Percentiles rank a stretch among this genome's conserved stretches.
Evolutionary conservation across 2,113 vertebrate species (phyloP).

Genomic region (Pogonocichla stellata): DNA sequence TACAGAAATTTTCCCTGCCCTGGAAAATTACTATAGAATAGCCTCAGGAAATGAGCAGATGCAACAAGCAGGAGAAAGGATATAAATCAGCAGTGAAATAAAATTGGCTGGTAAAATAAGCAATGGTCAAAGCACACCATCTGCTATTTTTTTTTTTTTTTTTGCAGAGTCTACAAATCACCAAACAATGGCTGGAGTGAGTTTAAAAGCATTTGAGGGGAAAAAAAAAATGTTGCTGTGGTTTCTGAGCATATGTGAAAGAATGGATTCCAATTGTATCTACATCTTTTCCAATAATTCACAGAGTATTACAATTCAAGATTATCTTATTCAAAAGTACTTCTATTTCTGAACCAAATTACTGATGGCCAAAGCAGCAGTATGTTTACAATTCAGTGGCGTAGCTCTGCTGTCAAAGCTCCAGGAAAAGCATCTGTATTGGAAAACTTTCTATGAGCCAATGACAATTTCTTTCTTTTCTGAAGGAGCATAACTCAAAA

Average conservation of each 20-base stretch:
- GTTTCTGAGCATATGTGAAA: neutral
- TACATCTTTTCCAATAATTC: neutral
- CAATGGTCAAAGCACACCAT: neutral
- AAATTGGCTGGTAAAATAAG: neutral
- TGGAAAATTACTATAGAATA: neutral
- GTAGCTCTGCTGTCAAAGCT: neutral
- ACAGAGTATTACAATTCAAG: neutral
- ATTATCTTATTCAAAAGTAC: neutral
- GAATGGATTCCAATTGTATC: neutral
- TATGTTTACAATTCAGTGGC: neutral
- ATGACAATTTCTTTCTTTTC: neutral
- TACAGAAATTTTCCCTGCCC: neutral
- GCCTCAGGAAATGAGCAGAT: neutral
- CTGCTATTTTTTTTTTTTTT: neutral
- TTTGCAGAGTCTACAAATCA: neutral
- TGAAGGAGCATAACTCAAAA: neutral
- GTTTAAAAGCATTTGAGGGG: neutral
- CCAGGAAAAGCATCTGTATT: conserved; percentile 23
- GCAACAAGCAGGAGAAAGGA: neutral
- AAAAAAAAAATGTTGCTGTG: neutral
- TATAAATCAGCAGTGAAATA: neutral
- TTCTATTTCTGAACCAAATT: neutral
- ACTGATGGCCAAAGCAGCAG: neutral
- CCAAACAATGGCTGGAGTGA: neutral
- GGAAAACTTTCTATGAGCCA: neutral